Evolutionary conservation across 2,113 vertebrate genomes (phyloP).

Genomic region (Toxotes jaculatrix): DNA sequence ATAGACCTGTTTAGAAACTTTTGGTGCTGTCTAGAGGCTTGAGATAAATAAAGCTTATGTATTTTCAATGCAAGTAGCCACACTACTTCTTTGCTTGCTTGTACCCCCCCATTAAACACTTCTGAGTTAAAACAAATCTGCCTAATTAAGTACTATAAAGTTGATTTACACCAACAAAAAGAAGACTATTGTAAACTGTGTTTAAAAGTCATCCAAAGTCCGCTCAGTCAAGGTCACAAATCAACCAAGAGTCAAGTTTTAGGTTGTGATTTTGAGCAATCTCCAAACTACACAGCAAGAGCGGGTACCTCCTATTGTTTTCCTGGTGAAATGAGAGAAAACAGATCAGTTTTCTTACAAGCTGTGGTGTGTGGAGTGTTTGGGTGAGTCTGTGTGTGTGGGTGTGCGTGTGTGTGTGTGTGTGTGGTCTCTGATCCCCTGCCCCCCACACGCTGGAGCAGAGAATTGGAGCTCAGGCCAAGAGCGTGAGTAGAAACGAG

Average conservation of each 20-base stretch:
- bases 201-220: neutral
- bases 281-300: neutral
- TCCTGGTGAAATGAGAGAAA: constrained; percentile 48
- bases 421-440: constrained; percentile 72
- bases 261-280: constrained; percentile 1
- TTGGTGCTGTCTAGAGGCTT: neutral
- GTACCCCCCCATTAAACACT: neutral
- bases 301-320: constrained; percentile 30
- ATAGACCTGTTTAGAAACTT: neutral
- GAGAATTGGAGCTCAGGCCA: constrained; percentile 55
- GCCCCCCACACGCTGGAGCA: constrained; percentile 67
- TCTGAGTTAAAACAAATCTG: neutral
- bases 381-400: constrained; percentile 30
- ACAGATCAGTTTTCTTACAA: constrained; percentile 45
- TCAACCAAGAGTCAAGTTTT: constrained; percentile 40
- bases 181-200: neutral
- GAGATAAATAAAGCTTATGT: neutral
- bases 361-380: constrained; percentile 34
- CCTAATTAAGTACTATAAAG: neutral
- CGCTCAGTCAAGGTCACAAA: neutral
- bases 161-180: constrained; percentile 1
- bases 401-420: constrained; percentile 45
- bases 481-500: constrained; percentile 62
- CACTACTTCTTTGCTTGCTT: neutral
- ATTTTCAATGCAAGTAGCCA: neutral